Evolutionary conservation across 2,797 vertebrate genomes (phyloP), one percentile per base, ranked within the genome.

Genomic region (Rachycentron canadum): DNA sequence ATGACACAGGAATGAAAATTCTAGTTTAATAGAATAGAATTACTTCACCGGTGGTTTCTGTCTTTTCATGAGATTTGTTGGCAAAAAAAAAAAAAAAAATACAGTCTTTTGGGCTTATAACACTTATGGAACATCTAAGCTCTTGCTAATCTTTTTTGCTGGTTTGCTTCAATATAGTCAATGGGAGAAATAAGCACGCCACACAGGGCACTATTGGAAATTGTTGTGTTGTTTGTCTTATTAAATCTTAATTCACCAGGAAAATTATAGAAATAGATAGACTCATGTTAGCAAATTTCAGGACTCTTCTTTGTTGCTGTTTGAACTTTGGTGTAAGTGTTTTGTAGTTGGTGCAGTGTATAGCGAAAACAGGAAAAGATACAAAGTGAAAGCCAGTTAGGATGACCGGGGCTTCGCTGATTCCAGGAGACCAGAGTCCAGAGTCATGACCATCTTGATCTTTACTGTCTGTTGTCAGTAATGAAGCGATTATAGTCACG

Each of bases 401-500:
- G 40, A 32, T 63, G 26, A 45, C 32, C 1, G 5, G 52, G 41
- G 25, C 69, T 57, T 6, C 49, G 9, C 25, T 5, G 30, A 52
- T 55, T 61, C 30, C 26, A 26, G n/a, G 16, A 26, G 34, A 53
- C 10, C 32, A 73, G 28, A 53, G 41, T 73, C 32, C 3, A 73
- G 25, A 60, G 40, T 77, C 34, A 30, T 14, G 62, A 59, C 67
- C 53, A 5, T 19, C 30, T 57, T 67, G 47, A 65, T 74, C 64
- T 79, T 16, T 45, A n/a, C 67, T 40, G 34, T 53, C 58, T 36
- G 7, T 67, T 77, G 59, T 82, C 70, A 70, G 76, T 68, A 78
- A 89, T 86, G 68, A 83, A 75, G 77, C 68, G 73, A 86, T 84
- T 83, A 84, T 58, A 69, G 84, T 84, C 68, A 64, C 73, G 82